phyloP scores from a whole-genome alignment of 2,888 invertebrate genomes.

The Eucera pruinosa region DNA sequence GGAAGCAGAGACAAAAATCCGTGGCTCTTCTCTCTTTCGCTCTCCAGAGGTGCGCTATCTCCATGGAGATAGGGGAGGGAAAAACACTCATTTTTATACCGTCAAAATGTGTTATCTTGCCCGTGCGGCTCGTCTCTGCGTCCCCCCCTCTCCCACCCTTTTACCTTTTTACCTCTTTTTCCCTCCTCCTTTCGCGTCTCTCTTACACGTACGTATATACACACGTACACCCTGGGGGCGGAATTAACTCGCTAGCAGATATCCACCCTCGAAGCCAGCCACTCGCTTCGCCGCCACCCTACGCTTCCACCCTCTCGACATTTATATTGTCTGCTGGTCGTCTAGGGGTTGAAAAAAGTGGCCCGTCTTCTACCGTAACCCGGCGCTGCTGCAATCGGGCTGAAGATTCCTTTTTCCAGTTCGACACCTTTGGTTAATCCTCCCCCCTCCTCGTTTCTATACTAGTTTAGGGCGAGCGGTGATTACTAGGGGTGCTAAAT shows the following conservation, averaged over 20 bases:
- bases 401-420: constrained; percentile 57
- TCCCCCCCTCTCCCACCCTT: constrained; percentile 58
- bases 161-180: constrained; percentile 51
- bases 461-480: not conserved
- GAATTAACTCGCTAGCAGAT: constrained; percentile 83
- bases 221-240: constrained; percentile 73
- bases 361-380: constrained; percentile 30
- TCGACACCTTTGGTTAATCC: constrained; percentile 57
- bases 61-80: constrained; percentile 80
- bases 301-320: constrained; percentile 64
- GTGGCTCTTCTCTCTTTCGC: constrained; percentile 16
- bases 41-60: constrained; percentile 81
- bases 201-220: constrained; percentile 22
- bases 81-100: constrained; percentile 85
- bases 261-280: constrained; percentile 75
- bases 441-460: no score
- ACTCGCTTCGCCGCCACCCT: constrained; percentile 55
- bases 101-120: constrained; percentile 84
- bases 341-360: constrained; percentile 61
- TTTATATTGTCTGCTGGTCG: constrained; percentile 78
- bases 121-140: constrained; percentile 75
- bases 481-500: not conserved
- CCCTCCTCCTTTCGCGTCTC: constrained; percentile 49
- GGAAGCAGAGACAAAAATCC: constrained; percentile 46
- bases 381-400: constrained; percentile 11